Evolutionary conservation across 1,140 invertebrate genomes (phyloP).

Genomic region (Tetranychus urticae): DNA sequence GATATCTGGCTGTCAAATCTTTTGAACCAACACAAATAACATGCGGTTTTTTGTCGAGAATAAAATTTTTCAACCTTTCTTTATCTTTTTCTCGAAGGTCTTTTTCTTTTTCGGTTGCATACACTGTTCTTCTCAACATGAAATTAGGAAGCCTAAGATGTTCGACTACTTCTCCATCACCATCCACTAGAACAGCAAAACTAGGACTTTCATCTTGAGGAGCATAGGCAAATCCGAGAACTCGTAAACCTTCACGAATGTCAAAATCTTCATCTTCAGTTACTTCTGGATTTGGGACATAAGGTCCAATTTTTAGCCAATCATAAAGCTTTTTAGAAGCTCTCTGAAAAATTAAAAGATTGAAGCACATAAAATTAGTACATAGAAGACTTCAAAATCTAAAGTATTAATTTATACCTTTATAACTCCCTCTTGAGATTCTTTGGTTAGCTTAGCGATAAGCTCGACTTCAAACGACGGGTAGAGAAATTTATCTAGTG

Average conservation of each 20-base stretch:
- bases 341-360: conserved; percentile 25
- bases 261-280: conserved; percentile 84
- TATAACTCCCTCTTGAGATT: conserved; percentile 71
- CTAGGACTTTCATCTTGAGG: conserved; percentile 57
- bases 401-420: conserved; percentile 18
- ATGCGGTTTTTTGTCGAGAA: conserved; percentile 73
- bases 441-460: conserved; percentile 44
- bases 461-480: conserved; percentile 74
- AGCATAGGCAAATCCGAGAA: conserved; percentile 67
- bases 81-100: conserved; percentile 45
- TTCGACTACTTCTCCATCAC: conserved; percentile 75
- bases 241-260: conserved; percentile 51
- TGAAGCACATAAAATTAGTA: neutral
- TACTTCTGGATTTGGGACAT: conserved; percentile 37
- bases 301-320: conserved; percentile 76
- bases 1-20: conserved; percentile 52
- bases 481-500: conserved; percentile 62
- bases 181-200: conserved; percentile 60
- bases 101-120: conserved; percentile 6
- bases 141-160: conserved; percentile 55
- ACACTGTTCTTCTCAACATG: conserved; percentile 37
- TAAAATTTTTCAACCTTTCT: conserved; percentile 54
- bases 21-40: conserved; percentile 72
- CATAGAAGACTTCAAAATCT: neutral
- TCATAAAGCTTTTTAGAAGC: conserved; percentile 64